Evolutionary conservation across 2,888 invertebrate genomes (phyloP).

Genomic region (Blomia tropicalis): DNA sequence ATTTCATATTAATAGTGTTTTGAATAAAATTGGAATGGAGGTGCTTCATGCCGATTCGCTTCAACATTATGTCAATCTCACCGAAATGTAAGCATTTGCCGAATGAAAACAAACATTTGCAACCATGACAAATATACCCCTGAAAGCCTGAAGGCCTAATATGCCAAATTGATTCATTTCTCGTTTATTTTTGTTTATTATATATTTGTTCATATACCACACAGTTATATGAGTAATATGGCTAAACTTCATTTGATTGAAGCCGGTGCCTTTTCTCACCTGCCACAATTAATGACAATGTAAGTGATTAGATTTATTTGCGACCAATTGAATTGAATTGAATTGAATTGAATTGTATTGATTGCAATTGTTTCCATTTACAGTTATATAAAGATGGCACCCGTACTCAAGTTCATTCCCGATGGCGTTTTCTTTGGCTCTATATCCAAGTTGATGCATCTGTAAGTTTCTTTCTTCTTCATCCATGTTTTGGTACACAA

Average conservation of each 20-base stretch:
- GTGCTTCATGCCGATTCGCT: background rate
- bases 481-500: background rate
- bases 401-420: slow-evolving; percentile 25
- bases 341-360: no score
- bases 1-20: background rate
- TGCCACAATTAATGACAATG: slow-evolving; percentile 27
- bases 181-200: background rate
- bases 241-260: slow-evolving; percentile 26
- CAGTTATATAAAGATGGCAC: slow-evolving; percentile 29
- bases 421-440: slow-evolving; percentile 27
- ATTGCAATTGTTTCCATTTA: no score
- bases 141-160: no score
- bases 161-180: background rate
- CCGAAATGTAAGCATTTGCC: slow-evolving; percentile 26
- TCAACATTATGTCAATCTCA: slow-evolving; percentile 18
- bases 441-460: slow-evolving; percentile 26
- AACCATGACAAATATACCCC: no score
- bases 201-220: background rate
- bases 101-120: background rate
- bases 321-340: no score
- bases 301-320: slow-evolving; percentile 24
- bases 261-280: slow-evolving; percentile 26
- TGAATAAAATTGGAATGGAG: slow-evolving; percentile 2
- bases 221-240: slow-evolving; percentile 25
- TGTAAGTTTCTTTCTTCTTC: no score